A percentile compares a stretch with the other conserved stretches of the same genome.
Conservation (phyloP, 2,113 vertebrate genomes). For the Hypomesus transpacificus region DNA sequence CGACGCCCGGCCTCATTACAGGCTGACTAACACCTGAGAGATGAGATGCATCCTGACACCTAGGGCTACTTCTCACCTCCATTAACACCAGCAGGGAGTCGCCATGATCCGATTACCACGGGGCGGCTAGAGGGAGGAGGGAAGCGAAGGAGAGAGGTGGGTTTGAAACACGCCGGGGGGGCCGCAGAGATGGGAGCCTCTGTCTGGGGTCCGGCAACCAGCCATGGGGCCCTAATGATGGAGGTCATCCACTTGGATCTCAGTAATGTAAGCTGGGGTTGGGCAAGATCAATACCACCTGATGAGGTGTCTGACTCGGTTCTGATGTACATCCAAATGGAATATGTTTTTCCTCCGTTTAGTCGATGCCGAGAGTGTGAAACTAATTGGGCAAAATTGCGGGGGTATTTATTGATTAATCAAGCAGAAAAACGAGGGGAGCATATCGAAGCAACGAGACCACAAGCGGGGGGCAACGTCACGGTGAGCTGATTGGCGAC, state of each 20-base stretch:
- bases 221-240: conserved; percentile 62
- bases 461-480: conserved; percentile 55
- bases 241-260: conserved; percentile 63
- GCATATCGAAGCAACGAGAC: conserved; percentile 48
- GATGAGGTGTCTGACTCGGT: conserved; percentile 71
- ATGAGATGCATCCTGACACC: conserved; percentile 73
- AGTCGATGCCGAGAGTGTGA: conserved; percentile 72
- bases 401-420: conserved; percentile 76
- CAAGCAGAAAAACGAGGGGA: conserved; percentile 70
- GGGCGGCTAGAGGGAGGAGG: conserved; percentile 43
- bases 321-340: conserved; percentile 74
- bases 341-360: conserved; percentile 68
- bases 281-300: conserved; percentile 71
- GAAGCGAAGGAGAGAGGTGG: conserved; percentile 17
- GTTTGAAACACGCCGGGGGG: conserved; percentile 37
- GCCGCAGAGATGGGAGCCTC: conserved; percentile 45
- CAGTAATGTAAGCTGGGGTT: conserved; percentile 53
- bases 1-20: conserved; percentile 71
- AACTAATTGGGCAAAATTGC: conserved; percentile 77
- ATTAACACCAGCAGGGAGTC: conserved; percentile 71
- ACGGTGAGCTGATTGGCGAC: conserved; percentile 67
- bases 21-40: conserved; percentile 64
- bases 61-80: conserved; percentile 68
- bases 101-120: conserved; percentile 65
- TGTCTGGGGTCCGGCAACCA: conserved; percentile 53